Evolutionary conservation across 2,888 invertebrate genomes (phyloP).

Genomic region (Pediacus dermestoides): DNA sequence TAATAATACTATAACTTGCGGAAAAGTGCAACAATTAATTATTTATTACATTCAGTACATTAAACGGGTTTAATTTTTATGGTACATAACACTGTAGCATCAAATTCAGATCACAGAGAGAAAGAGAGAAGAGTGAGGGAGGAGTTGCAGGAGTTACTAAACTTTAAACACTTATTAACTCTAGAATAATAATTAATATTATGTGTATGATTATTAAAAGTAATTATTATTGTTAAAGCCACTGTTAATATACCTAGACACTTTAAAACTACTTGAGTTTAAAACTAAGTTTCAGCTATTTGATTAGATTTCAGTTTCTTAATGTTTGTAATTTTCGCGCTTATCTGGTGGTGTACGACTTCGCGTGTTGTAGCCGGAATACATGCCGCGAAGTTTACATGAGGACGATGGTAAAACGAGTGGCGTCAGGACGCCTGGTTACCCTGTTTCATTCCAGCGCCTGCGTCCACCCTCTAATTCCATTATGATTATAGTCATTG

Average conservation of each 20-base stretch:
- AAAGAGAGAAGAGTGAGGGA: background rate
- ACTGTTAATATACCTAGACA: too few relatives aligned
- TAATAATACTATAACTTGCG: too few relatives aligned
- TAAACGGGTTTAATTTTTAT: too few relatives aligned
- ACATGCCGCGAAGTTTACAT: constrained; percentile 37
- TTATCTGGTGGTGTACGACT: constrained; percentile 37
- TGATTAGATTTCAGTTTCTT: too few relatives aligned
- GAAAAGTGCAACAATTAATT: too few relatives aligned
- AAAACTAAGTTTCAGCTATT: background rate
- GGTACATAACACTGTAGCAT: constrained; percentile 1
- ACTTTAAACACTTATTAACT: constrained; percentile 3
- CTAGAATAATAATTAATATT: constrained; percentile 3
- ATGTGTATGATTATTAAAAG: background rate
- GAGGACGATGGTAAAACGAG: constrained; percentile 36
- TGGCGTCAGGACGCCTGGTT: constrained; percentile 42
- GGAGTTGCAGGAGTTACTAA: background rate
- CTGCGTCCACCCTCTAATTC: constrained; percentile 43
- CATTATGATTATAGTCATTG: constrained; percentile 43
- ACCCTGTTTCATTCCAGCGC: constrained; percentile 37
- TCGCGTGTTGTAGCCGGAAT: constrained; percentile 32
- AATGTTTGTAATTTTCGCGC: constrained; percentile 10
- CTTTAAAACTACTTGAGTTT: too few relatives aligned
- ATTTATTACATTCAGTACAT: too few relatives aligned
- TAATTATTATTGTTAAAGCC: too few relatives aligned
- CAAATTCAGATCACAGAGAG: constrained; percentile 2